Percentiles rank a stretch among this genome's conserved stretches.
phyloP scores from a whole-genome alignment of 2,888 invertebrate genomes.

The Anaspis maculata region DNA sequence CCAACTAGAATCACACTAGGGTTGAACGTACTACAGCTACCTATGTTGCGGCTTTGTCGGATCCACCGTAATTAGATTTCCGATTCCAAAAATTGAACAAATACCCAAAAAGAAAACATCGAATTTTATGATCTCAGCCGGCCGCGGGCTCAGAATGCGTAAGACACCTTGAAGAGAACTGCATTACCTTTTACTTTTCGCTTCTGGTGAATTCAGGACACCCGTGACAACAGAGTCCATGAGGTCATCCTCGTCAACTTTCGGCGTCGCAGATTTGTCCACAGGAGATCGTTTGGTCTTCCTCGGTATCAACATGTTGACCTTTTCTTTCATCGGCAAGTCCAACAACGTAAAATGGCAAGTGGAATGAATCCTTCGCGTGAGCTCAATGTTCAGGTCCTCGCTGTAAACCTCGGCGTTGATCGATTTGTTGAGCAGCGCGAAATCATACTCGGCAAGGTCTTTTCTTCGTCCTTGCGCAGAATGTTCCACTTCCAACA shows the following conservation, averaged over 20 bases:
- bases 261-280: not conserved
- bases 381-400: conserved; percentile 5
- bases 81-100: too few relatives aligned
- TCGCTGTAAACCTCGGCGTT: conserved; percentile 6
- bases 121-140: too few relatives aligned
- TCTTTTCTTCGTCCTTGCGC: not conserved
- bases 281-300: too few relatives aligned
- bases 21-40: too few relatives aligned
- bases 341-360: conserved; percentile 3
- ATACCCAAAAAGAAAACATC: too few relatives aligned
- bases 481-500: conserved; percentile 1
- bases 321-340: not conserved
- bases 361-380: conserved; percentile 5
- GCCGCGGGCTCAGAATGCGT: too few relatives aligned
- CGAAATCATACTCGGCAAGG: conserved; percentile 7
- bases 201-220: not conserved
- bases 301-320: not conserved
- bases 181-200: too few relatives aligned
- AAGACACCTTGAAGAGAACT: too few relatives aligned
- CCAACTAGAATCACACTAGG: too few relatives aligned
- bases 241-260: conserved; percentile 6
- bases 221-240: conserved; percentile 7
- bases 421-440: conserved; percentile 3
- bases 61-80: too few relatives aligned
- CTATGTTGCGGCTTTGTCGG: too few relatives aligned